Evolutionary conservation across 2,888 invertebrate genomes (phyloP), one percentile per base, ranked within the genome.

Genomic region (Netelia fuscicornis): DNA sequence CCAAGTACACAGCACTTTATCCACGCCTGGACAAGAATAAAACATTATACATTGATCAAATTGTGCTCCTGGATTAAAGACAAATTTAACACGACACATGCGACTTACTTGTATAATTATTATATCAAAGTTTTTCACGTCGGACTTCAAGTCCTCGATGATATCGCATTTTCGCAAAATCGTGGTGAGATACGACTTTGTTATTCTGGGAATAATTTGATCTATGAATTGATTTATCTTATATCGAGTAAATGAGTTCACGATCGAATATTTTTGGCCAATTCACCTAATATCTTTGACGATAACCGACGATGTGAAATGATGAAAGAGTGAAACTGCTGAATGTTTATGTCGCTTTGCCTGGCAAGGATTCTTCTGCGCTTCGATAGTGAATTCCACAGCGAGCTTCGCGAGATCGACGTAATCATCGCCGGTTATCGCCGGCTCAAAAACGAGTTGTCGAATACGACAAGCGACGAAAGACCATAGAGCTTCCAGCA

Each of bases 401-500:
- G 93, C 93, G 25, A 94, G 87, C 89, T 91, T 91, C 23, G 93
- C 90, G 25, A 93, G 84, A 58, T 91, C 90, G 65, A 87, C 81
- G 56, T 91, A 92, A 87, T 91, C 85, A 2, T 92, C 90, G 2
- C 86, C 87, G 20, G 60, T 86, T 20, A 90, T 75, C 75, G 88
- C 82, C 2, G 88, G 88, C 83, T 91, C 90, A 8, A 92, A 90
- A 6, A 92, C 92, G 70, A 93, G 89, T 82, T 91, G 91, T 2
- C 94, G 89, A 25, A 93, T 86, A 87, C 93, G 89, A 9, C 91
- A 89, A 2, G 93, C 92, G 5, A 92, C 91, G 37, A 90, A 87
- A 37, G 88, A 90, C 93, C 93, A 93, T 13, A 94, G 83, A 8
- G 90, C 90, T 37, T 93, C 91, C 13, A 93, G 75, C 88, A 93